phyloP scores from a whole-genome alignment of 2,888 invertebrate species.

The Tipula unca region DNA sequence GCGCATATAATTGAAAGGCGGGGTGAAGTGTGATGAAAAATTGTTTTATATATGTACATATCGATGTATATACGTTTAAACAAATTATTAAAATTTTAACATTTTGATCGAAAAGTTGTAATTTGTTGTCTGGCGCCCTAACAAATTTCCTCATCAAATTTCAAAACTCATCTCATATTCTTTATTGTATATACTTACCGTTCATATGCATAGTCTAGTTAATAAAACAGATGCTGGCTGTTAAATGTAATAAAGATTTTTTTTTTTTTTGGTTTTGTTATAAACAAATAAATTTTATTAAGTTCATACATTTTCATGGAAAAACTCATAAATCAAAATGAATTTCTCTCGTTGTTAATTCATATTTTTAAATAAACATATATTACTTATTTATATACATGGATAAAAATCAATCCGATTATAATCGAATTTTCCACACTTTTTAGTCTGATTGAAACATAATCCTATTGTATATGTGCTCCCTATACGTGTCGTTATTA shows the following conservation, averaged over 20 bases:
- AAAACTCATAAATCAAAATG: conserved; percentile 9
- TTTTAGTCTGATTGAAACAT: background rate
- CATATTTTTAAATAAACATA: background rate
- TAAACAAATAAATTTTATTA: background rate
- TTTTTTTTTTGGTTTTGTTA: conserved; percentile 14
- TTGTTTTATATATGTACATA: background rate
- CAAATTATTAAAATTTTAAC: background rate
- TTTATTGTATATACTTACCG: background rate
- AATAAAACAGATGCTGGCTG: conserved; percentile 14
- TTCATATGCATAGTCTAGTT: background rate
- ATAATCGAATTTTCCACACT: background rate
- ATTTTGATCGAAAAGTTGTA: background rate
- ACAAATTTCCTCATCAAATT: background rate
- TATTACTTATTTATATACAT: background rate
- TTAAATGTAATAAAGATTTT: background rate
- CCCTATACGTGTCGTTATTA: background rate
- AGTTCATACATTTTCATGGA: background rate
- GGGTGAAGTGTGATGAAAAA: background rate
- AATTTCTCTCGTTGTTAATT: background rate
- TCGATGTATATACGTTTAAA: background rate
- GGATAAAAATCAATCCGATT: background rate
- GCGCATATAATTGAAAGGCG: background rate
- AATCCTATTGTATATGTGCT: background rate
- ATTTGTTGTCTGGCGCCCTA: background rate
- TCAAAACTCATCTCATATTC: background rate